Base-by-base conservation (phyloP, 1,140 invertebrate genomes). In the Bombus picipes region DNA sequence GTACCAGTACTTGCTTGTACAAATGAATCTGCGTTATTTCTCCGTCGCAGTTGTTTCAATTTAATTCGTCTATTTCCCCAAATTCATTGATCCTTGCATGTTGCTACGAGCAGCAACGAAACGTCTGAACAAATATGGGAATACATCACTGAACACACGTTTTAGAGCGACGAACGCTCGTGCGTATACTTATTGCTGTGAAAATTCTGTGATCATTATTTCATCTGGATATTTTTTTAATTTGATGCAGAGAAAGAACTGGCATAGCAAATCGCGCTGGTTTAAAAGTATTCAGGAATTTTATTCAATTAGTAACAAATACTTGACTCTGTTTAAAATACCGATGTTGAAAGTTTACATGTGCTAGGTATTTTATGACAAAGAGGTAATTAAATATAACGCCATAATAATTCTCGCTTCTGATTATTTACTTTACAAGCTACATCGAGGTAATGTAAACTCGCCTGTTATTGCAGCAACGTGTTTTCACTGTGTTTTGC, bases 1-100 rank as follows among this genome's bases (percentile, higher is more conserved):
- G 28, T 70, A 59, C 74, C 47, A 83, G 59, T 83, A 77, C 73
- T 77, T 71, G 47, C n/a, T n/a, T 9, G 81, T 22, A 43, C 41
- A 79, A 65, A 79, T 70, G 79, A 84, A 84, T 84, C 66, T 32
- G 9, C 25, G 75, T 84, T 84, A 78, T 53, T 66, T 2, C 34
- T 28, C 43, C 10, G 53, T 57, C 15, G 25, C 25, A 9, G 65
- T 41, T 78, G 37, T 84, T 78, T 70, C 75, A 22, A 78, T 78
- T 78, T 71, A 22, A 79, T 71, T 74, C 28, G 39, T 47, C 80
- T 71, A 43, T 74, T 76, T 66, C 12, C 15, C 0, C 9, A 59
- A 59, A 78, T 84, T 22, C 65, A 25, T 70, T 37, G 41, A 13
- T 43, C 9, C 37, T 57, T 57, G 34, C 25, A 13, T 37, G 25